Conservation (phyloP, 2,888 invertebrate species). For the Caenorhabditis doughertyi region DNA sequence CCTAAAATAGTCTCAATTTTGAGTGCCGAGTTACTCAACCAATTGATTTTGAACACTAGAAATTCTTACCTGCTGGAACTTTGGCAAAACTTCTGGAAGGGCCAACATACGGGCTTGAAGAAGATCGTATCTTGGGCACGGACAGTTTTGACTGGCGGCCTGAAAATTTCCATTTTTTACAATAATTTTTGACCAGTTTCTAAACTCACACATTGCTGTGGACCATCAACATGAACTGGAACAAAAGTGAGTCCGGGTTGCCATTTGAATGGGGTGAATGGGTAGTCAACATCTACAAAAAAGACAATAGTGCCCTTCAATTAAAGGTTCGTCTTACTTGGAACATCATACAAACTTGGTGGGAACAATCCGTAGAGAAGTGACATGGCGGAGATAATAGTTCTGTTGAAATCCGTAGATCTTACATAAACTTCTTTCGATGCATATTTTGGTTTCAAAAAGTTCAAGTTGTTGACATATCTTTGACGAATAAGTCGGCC, state of each 20-base stretch:
- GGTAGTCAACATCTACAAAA: constrained; percentile 49
- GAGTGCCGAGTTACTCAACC: too few relatives aligned
- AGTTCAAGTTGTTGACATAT: constrained; percentile 41
- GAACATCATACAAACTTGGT: constrained; percentile 50
- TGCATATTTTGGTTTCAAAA: constrained; percentile 37
- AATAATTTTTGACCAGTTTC: not conserved
- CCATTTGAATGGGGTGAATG: constrained; percentile 50
- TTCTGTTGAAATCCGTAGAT: constrained; percentile 92
- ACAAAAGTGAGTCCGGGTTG: constrained; percentile 55
- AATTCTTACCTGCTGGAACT: constrained; percentile 36
- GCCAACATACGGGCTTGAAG: constrained; percentile 39
- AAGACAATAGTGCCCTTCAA: not conserved
- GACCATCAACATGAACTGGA: constrained; percentile 49
- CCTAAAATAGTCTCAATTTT: too few relatives aligned
- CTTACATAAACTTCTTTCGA: constrained; percentile 85
- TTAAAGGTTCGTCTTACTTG: too few relatives aligned
- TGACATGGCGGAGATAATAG: constrained; percentile 85
- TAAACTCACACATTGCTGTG: constrained; percentile 27
- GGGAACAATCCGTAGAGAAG: constrained; percentile 68
- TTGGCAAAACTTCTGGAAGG: constrained; percentile 38
- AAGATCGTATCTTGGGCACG: constrained; percentile 48
- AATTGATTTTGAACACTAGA: too few relatives aligned
- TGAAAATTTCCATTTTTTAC: not conserved
- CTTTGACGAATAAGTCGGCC: constrained; percentile 38
- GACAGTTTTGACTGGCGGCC: constrained; percentile 48